These are phyloP conservation scores for Teinopalpus imperialis DNA, from an alignment of 2,888 invertebrate species.

Conservation along the genomic window DNA sequence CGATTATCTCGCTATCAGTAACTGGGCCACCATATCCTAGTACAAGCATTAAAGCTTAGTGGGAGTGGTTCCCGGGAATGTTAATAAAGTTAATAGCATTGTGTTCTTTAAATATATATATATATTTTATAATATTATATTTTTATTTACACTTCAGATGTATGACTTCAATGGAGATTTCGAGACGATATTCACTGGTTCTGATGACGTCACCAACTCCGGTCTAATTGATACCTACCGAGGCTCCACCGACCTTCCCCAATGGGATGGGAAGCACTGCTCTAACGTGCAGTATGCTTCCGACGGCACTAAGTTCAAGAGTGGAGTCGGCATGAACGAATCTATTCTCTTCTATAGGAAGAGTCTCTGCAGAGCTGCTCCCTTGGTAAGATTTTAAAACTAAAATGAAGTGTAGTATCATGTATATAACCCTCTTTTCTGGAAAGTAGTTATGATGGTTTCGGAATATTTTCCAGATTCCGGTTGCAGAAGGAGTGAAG, in stretches of 20 bases:
- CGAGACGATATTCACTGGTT: conserved; percentile 90
- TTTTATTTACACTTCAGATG: no score
- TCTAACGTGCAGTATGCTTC: conserved; percentile 89
- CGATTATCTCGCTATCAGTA: no score
- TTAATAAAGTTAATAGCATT: no score
- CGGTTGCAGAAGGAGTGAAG: conserved; percentile 81
- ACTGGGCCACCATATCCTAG: no score
- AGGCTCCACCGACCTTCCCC: conserved; percentile 86
- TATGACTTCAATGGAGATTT: conserved; percentile 91
- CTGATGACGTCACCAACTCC: conserved; percentile 79
- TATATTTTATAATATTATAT: no score
- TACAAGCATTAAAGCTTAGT: no score
- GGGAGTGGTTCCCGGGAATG: no score
- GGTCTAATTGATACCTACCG: conserved; percentile 90
- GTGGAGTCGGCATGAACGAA: conserved; percentile 86
- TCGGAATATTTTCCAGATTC: conserved; percentile 66
- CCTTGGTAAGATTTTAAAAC: conserved; percentile 80
- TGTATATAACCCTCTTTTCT: no score
- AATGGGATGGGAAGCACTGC: conserved; percentile 89
- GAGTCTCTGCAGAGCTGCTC: conserved; percentile 91
- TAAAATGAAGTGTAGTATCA: no score
- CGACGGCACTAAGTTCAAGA: conserved; percentile 92
- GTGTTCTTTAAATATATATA: no score
- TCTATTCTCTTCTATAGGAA: conserved; percentile 89
- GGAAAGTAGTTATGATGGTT: no score